A percentile compares a stretch with the other conserved stretches of the same genome.
Evolutionary conservation across 2,888 invertebrate species (phyloP).

Genomic region (Cheilosia vernalis): DNA sequence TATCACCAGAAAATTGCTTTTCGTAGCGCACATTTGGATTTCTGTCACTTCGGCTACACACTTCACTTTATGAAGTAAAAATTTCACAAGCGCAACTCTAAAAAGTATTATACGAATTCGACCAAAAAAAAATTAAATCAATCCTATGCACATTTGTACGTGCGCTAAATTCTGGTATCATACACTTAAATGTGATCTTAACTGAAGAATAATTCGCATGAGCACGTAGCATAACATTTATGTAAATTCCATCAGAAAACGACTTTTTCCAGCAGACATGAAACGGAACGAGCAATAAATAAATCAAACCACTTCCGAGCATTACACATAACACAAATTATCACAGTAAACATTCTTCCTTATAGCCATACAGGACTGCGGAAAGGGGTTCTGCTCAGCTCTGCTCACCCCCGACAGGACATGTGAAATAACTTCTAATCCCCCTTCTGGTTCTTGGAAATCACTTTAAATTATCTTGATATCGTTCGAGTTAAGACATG

Average conservation of each 20-base stretch:
- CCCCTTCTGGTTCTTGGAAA: neutral
- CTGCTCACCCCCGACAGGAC: slow-evolving; percentile 12
- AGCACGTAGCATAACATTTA: slow-evolving; percentile 3
- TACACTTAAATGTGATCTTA: neutral
- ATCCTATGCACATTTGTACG: too few species aligned
- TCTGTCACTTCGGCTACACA: too few species aligned
- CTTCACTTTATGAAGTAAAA: too few species aligned
- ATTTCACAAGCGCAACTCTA: too few species aligned
- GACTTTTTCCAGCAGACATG: slow-evolving; percentile 5
- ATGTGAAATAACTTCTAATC: slow-evolving; percentile 34
- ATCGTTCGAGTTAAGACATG: slow-evolving; percentile 13
- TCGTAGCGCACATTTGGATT: too few species aligned
- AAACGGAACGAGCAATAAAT: slow-evolving; percentile 44
- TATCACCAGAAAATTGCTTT: too few species aligned
- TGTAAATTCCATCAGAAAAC: slow-evolving; percentile 19
- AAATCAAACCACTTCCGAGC: slow-evolving; percentile 31
- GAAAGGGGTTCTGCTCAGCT: neutral
- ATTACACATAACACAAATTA: slow-evolving; percentile 34
- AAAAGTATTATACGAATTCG: too few species aligned
- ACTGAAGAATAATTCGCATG: neutral
- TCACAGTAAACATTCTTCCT: slow-evolving; percentile 24
- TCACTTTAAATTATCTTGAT: slow-evolving; percentile 50
- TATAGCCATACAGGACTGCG: neutral
- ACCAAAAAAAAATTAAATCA: too few species aligned
- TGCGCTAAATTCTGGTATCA: too few species aligned